Percentiles rank a stretch among this genome's conserved stretches.
These are phyloP conservation scores for Danaus plexippus DNA, from an alignment of 1,140 invertebrate species.

Conservation along the genomic window DNA sequence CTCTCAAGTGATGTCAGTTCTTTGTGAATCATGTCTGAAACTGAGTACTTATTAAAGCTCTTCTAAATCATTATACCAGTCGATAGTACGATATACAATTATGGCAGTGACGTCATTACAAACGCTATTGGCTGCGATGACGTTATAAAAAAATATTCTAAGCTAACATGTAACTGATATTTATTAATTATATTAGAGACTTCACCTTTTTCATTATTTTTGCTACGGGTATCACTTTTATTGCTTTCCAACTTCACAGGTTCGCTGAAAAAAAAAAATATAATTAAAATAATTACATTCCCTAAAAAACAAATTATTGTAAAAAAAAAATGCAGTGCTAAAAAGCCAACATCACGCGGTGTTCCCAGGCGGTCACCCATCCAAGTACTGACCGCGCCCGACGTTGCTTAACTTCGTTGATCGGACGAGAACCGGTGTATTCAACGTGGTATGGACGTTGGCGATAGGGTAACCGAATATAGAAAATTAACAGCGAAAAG, in stretches of 20 bases:
- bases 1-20: conserved; percentile 30
- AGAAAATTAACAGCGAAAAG: too few relatives aligned
- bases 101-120: too few relatives aligned
- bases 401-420: conserved; percentile 34
- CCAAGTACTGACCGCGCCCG: conserved; percentile 29
- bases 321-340: conserved; percentile 1
- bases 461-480: conserved; percentile 5
- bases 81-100: too few relatives aligned
- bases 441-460: conserved; percentile 26
- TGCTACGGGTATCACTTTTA: conserved; percentile 38
- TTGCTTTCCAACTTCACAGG: conserved; percentile 26
- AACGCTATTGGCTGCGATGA: too few relatives aligned
- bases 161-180: too few relatives aligned
- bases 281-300: neutral
- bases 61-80: too few relatives aligned
- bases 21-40: conserved; percentile 14
- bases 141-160: too few relatives aligned
- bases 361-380: conserved; percentile 30
- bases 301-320: neutral
- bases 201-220: conserved; percentile 28
- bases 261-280: conserved; percentile 31
- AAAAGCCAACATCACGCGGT: conserved; percentile 28
- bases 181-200: too few relatives aligned
- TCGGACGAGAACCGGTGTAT: conserved; percentile 37
- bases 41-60: conserved; percentile 1